Evolutionary conservation across 2,888 invertebrate species (phyloP).

Genomic region (Endotricha flammealis): DNA sequence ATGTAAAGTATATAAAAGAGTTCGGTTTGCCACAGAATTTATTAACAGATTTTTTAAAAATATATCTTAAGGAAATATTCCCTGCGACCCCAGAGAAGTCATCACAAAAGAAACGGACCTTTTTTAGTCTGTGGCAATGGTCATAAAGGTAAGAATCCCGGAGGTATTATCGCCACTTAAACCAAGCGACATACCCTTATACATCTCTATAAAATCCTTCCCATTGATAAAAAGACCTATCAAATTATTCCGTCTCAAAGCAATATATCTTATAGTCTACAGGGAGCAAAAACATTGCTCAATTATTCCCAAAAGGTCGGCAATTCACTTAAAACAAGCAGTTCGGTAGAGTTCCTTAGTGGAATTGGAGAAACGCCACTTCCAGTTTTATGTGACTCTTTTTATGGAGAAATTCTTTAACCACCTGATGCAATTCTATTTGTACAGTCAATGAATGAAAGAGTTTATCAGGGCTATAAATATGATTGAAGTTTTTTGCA

Average conservation of each 20-base stretch:
- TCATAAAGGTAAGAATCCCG: not conserved
- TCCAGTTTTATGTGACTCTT: too few relatives aligned
- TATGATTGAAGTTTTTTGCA: too few relatives aligned
- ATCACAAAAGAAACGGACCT: too few relatives aligned
- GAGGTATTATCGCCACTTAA: not conserved
- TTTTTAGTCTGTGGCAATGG: not conserved
- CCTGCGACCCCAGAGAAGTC: too few relatives aligned
- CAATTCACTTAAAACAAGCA: constrained; percentile 56
- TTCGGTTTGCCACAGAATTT: too few relatives aligned
- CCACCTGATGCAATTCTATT: too few relatives aligned
- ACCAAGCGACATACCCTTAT: not conserved
- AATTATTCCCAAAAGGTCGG: constrained; percentile 46
- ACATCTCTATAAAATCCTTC: constrained; percentile 4
- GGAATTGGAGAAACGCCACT: not conserved
- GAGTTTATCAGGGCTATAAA: too few relatives aligned
- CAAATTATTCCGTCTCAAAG: constrained; percentile 6
- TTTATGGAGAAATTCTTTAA: too few relatives aligned
- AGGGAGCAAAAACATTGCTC: constrained; percentile 39
- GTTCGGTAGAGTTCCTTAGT: constrained; percentile 21
- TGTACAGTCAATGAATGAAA: too few relatives aligned
- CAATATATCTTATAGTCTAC: constrained; percentile 13
- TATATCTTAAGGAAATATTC: too few relatives aligned
- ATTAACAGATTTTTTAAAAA: too few relatives aligned
- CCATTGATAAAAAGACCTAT: constrained; percentile 4
- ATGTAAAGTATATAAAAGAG: too few relatives aligned